These are phyloP conservation scores for Xestia c-nigrum DNA, from an alignment of 2,888 invertebrate genomes.

Conservation along the genomic window DNA sequence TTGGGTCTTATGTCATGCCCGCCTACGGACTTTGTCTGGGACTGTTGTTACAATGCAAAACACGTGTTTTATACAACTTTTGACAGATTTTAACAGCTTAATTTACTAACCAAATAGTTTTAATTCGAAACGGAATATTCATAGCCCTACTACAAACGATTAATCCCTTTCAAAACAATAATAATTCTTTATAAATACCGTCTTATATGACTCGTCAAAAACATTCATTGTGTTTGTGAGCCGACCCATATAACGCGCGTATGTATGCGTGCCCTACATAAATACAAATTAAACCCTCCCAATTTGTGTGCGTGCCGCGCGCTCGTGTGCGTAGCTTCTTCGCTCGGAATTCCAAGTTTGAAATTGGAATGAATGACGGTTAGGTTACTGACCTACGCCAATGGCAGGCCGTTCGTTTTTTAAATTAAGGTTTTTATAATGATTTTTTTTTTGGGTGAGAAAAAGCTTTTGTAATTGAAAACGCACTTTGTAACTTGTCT, in stretches of 20 bases:
- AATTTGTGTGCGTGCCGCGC: conserved; percentile 80
- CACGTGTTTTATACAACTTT: conserved; percentile 23
- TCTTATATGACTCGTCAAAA: conserved; percentile 70
- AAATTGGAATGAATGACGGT: conserved; percentile 89
- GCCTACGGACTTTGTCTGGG: conserved; percentile 21
- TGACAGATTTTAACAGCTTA: neutral
- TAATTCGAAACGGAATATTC: conserved; percentile 3
- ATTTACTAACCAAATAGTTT: neutral
- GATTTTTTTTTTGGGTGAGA: neutral
- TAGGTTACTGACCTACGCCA: conserved; percentile 88
- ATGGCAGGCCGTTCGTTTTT: conserved; percentile 64
- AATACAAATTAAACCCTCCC: conserved; percentile 80
- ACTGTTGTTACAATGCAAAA: neutral
- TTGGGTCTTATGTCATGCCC: conserved; percentile 45
- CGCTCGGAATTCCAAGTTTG: conserved; percentile 88
- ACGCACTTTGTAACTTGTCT: neutral
- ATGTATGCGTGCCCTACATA: conserved; percentile 87
- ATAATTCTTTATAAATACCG: conserved; percentile 64
- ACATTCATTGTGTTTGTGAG: conserved; percentile 76
- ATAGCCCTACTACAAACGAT: conserved; percentile 25
- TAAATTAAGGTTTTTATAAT: conserved; percentile 30
- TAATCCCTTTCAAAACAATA: conserved; percentile 58
- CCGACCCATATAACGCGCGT: conserved; percentile 81
- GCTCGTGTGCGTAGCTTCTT: conserved; percentile 85
- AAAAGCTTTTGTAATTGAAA: conserved; percentile 9